Percentiles rank a stretch among this genome's conserved stretches.
Evolutionary conservation across 2,888 invertebrate genomes (phyloP).

Genomic region (Apodemia arnacis): DNA sequence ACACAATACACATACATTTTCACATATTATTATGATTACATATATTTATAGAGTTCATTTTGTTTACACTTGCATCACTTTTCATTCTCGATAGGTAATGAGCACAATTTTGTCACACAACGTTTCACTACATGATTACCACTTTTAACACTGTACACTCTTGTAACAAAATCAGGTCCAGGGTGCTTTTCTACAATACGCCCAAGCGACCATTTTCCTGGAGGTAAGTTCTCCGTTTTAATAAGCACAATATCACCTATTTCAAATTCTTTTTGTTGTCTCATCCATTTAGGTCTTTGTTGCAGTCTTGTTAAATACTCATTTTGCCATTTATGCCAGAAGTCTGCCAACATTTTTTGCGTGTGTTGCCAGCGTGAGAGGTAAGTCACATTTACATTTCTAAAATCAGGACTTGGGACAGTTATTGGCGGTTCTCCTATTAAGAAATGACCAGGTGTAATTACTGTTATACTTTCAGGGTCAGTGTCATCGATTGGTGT

Average conservation of each 20-base stretch:
- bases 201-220: conserved; percentile 4
- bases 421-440: neutral
- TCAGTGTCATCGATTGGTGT: neutral
- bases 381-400: neutral
- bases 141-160: conserved; percentile 3
- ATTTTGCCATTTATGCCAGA: conserved; percentile 2
- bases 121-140: neutral
- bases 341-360: neutral
- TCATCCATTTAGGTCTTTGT: conserved; percentile 9
- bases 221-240: neutral
- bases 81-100: neutral
- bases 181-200: neutral
- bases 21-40: no score
- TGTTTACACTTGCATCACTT: neutral
- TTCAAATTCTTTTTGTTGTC: conserved; percentile 6
- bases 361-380: neutral
- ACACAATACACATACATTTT: no score
- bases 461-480: neutral
- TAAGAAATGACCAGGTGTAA: neutral
- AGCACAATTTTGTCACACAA: neutral
- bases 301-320: neutral
- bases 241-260: conserved; percentile 3
- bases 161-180: neutral
- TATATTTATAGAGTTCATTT: no score
- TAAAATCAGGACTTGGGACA: neutral